phyloP scores from a whole-genome alignment of 1,140 invertebrate species.

The Luehdorfia chinensis region DNA sequence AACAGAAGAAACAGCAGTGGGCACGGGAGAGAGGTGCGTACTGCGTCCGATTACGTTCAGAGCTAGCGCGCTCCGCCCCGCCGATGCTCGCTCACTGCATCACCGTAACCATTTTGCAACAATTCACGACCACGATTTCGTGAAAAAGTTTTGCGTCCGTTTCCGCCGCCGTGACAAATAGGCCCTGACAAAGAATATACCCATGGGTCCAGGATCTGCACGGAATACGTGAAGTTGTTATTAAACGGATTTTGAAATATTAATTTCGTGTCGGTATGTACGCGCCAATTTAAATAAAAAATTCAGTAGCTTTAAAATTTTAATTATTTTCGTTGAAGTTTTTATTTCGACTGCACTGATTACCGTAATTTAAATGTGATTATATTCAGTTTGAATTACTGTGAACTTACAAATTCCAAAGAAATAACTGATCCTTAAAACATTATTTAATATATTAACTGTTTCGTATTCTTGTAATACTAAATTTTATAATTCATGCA shows the following conservation, averaged over 20 bases:
- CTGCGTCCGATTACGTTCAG: slow-evolving; percentile 12
- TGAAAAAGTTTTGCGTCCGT: slow-evolving; percentile 20
- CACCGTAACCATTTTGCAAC: slow-evolving; percentile 32
- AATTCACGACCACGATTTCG: slow-evolving; percentile 40
- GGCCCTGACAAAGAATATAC: too few relatives aligned
- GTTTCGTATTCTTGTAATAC: too few relatives aligned
- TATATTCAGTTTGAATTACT: too few relatives aligned
- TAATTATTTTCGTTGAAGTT: not conserved
- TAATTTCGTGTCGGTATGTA: slow-evolving; percentile 4
- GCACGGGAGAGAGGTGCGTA: slow-evolving; percentile 84
- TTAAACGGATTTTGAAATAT: slow-evolving; percentile 21
- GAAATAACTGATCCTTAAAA: too few relatives aligned
- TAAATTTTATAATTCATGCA: too few relatives aligned
- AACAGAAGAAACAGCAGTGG: slow-evolving; percentile 87
- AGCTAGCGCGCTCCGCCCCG: too few relatives aligned
- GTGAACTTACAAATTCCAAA: too few relatives aligned
- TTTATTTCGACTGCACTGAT: too few relatives aligned
- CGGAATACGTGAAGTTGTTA: slow-evolving; percentile 22
- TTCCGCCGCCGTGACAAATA: not conserved
- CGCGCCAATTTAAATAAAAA: not conserved
- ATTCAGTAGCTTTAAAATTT: not conserved
- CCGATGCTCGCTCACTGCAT: slow-evolving; percentile 16
- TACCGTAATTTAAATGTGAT: too few relatives aligned
- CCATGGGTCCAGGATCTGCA: slow-evolving; percentile 8
- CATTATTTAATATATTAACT: too few relatives aligned